phyloP scores from a whole-genome alignment of 2,113 vertebrate genomes.

The Strix uralensis region DNA sequence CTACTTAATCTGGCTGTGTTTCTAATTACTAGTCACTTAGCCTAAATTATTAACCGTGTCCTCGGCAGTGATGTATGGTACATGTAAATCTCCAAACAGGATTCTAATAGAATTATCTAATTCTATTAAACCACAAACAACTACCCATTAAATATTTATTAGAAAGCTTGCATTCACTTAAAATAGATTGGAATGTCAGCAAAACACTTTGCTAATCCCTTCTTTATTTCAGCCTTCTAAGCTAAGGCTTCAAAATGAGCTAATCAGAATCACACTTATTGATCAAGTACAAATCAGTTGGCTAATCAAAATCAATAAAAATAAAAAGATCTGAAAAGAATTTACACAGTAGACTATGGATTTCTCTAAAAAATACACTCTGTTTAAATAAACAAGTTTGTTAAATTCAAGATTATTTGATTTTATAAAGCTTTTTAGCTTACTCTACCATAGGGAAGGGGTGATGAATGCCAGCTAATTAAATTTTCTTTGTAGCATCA shows the following conservation, averaged over 20 bases:
- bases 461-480: slow-evolving; percentile 49
- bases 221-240: slow-evolving; percentile 1
- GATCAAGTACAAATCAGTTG: slow-evolving; percentile 74
- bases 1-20: slow-evolving; percentile 64
- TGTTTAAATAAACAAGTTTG: slow-evolving; percentile 64
- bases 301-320: slow-evolving; percentile 72
- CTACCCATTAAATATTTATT: slow-evolving; percentile 79
- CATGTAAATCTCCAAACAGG: slow-evolving; percentile 73
- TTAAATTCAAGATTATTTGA: slow-evolving; percentile 63
- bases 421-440: slow-evolving; percentile 47
- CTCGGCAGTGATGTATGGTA: slow-evolving; percentile 70
- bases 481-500: slow-evolving; percentile 31
- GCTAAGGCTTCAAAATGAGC: slow-evolving; percentile 37
- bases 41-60: slow-evolving; percentile 79
- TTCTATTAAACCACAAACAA: slow-evolving; percentile 81
- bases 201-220: slow-evolving; percentile 54
- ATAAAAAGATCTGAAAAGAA: slow-evolving; percentile 59
- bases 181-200: slow-evolving; percentile 72
- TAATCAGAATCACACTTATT: slow-evolving; percentile 63
- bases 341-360: slow-evolving; percentile 47
- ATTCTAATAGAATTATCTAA: slow-evolving; percentile 80
- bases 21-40: slow-evolving; percentile 78
- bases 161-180: slow-evolving; percentile 71
- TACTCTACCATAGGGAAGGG: slow-evolving; percentile 27
- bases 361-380: slow-evolving; percentile 39